These are phyloP conservation scores for Xiphophorus couchianus DNA, from an alignment of 2,113 vertebrate genomes.

Conservation along the genomic window DNA sequence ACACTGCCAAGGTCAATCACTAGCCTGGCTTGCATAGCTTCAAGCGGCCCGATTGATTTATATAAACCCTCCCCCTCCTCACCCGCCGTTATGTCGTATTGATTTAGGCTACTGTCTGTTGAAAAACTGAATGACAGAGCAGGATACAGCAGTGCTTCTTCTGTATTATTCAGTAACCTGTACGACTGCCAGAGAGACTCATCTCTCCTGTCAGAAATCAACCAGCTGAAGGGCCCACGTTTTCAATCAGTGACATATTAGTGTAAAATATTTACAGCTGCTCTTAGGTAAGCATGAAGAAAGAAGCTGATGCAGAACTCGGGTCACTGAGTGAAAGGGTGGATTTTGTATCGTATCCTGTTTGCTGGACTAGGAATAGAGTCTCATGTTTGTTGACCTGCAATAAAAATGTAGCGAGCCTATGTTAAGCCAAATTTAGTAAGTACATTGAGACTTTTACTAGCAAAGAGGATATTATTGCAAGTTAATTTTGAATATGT, in stretches of 20 bases:
- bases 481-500: no score
- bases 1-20: conserved; percentile 74
- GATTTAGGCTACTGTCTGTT: conserved; percentile 66
- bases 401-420: background rate
- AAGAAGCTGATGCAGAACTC: conserved; percentile 21
- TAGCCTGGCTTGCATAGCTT: conserved; percentile 60
- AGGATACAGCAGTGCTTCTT: conserved; percentile 34
- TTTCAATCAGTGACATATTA: conserved; percentile 36
- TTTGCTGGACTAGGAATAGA: conserved; percentile 40
- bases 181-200: conserved; percentile 20
- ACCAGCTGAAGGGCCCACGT: conserved; percentile 7
- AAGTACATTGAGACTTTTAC: background rate
- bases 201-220: conserved; percentile 49
- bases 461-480: no score
- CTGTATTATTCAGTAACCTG: conserved; percentile 55
- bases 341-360: conserved; percentile 39
- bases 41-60: conserved; percentile 69
- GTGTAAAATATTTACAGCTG: conserved; percentile 51
- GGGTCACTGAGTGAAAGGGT: conserved; percentile 13
- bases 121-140: conserved; percentile 50
- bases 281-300: conserved; percentile 13
- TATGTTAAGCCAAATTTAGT: background rate
- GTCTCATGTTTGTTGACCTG: conserved; percentile 33
- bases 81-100: conserved; percentile 60
- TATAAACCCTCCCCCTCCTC: conserved; percentile 37